These are phyloP conservation scores for Salvelinus alpinus DNA, from an alignment of 2,113 vertebrate genomes.

Conservation along the genomic window DNA sequence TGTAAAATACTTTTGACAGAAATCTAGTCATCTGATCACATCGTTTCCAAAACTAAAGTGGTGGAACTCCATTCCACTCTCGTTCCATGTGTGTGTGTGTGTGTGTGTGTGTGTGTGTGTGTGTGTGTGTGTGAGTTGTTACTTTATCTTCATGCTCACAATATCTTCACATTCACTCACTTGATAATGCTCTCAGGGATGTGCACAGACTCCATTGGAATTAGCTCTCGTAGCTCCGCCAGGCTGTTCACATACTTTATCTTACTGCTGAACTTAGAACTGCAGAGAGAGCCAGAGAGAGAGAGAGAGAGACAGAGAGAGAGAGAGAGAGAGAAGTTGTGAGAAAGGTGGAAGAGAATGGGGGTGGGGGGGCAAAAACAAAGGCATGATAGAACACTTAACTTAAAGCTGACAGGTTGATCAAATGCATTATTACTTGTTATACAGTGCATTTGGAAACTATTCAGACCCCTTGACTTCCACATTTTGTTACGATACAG, in stretches of 20 bases:
- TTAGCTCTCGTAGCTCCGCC: constrained; percentile 83
- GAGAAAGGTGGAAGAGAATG: background rate
- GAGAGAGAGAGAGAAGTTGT: background rate
- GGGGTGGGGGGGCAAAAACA: too few species aligned
- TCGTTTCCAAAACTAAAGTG: too few species aligned
- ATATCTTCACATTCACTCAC: constrained; percentile 69
- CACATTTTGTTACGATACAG: too few species aligned
- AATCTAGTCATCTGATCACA: too few species aligned
- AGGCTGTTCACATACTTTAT: constrained; percentile 87
- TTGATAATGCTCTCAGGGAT: constrained; percentile 89
- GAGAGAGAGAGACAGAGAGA: background rate
- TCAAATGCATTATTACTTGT: too few species aligned
- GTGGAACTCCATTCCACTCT: too few species aligned
- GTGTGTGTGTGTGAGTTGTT: background rate
- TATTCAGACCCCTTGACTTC: too few species aligned
- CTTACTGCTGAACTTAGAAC: constrained; percentile 95
- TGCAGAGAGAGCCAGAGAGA: constrained; percentile 46
- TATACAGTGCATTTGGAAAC: too few species aligned
- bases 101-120: background rate
- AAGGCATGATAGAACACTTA: background rate
- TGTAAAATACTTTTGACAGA: too few species aligned
- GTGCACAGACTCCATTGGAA: constrained; percentile 89
- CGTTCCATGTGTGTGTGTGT: background rate
- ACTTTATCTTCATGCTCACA: background rate
- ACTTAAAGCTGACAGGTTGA: too few species aligned